Base-by-base conservation (phyloP, 2,113 vertebrate species). In the Chloropsis cyanopogon region DNA sequence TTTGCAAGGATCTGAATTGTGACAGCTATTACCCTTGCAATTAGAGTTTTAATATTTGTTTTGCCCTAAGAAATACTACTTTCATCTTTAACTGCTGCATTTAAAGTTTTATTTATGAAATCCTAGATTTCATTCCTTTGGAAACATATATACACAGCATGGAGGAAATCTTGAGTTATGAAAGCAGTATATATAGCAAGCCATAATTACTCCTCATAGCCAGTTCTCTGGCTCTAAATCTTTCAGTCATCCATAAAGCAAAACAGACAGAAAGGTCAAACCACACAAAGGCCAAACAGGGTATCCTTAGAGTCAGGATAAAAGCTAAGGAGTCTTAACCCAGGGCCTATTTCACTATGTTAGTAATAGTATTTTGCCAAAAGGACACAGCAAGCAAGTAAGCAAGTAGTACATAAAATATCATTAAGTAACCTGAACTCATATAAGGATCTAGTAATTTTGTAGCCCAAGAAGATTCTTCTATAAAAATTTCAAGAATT, bases 191-290 rank as follows among this genome's bases (percentile, higher is more conserved):
- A 54, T 35, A 29, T 9, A 92, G n/a, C 16, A 85, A 72, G 37
- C 23, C 33, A 31, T 70, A 91, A 92, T 86, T 80, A 77, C 39
- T 87, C 23, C 72, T 88, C 24, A 63, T 21, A 75, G 39, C 21
- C 41, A 60, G 46, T 69, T 72, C 66, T 88, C 59, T 61, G 47
- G 9, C 61, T 41, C 9, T 37, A 53, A 69, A 59, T 63, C 39
- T 72, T 90, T 65, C 71, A 79, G 59, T 77, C 24, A 47, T 47
- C 50, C 91, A 70, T 47, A 86, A 72, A 90, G 35, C 29, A 77
- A 85, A 80, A 42, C 4, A 46, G 66, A 57, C 57, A 80, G 89
- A 90, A 82, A 91, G 61, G 41, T 92, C 93, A 97, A 83, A 75
- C 21, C 35, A 84, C 31, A 25, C 20, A 88, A 93, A 92, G 59